Conservation (phyloP, 1,140 invertebrate species). For the Trachelipus rathkii region DNA sequence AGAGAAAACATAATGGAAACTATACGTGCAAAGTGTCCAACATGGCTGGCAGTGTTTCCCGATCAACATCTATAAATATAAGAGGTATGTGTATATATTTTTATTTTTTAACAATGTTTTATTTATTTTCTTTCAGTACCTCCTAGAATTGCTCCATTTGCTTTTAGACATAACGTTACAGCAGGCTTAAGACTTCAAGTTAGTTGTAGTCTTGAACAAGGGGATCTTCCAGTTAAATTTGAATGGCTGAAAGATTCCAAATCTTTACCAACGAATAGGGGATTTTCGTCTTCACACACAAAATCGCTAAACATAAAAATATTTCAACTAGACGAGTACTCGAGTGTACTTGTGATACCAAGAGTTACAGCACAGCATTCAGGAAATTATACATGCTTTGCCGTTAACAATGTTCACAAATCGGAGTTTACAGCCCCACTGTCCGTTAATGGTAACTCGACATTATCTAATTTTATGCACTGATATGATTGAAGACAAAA, state of each 20-base stretch:
- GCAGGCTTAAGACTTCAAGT: background rate
- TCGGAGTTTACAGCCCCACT: slow-evolving; percentile 72
- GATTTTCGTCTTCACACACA: background rate
- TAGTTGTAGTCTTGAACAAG: background rate
- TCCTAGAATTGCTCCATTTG: background rate
- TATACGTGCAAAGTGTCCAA: slow-evolving; percentile 67
- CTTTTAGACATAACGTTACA: background rate
- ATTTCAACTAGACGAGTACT: slow-evolving; percentile 41
- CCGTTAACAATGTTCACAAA: slow-evolving; percentile 65
- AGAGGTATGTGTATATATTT: slow-evolving; percentile 58
- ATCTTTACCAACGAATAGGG: background rate
- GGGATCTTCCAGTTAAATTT: background rate
- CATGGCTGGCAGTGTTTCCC: slow-evolving; percentile 65
- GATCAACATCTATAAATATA: slow-evolving; percentile 72
- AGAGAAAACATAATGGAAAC: slow-evolving; percentile 27
- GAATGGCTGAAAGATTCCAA: background rate
- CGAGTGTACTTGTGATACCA: slow-evolving; percentile 69
- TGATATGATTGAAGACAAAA: background rate
- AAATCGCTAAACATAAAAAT: slow-evolving; percentile 16
- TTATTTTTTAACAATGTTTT: background rate
- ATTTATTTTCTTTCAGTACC: background rate
- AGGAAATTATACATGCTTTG: slow-evolving; percentile 72
- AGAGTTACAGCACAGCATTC: slow-evolving; percentile 68
- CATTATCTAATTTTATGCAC: background rate
- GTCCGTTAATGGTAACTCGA: slow-evolving; percentile 67